These are phyloP conservation scores for Zoanthus sansibaricus DNA, from an alignment of 92 coral and sea anemone genomes.

Conservation along the genomic window DNA sequence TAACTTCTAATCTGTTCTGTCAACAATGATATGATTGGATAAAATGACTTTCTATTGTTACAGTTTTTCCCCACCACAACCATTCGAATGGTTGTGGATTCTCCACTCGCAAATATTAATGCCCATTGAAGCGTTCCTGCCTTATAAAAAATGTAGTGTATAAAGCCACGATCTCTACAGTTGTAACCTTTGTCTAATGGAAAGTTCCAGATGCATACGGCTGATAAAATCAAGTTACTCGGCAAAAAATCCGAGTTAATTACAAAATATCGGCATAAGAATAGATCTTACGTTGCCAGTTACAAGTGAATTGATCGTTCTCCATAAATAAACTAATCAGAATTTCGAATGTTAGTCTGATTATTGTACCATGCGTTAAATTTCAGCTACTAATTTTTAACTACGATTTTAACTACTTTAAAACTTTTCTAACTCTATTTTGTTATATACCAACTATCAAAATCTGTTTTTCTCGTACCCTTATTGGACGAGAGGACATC, in stretches of 20 bases:
- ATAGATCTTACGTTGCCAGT: background rate
- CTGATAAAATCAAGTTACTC: background rate
- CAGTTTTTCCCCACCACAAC: too few relatives aligned
- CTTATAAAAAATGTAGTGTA: background rate
- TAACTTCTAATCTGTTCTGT: background rate
- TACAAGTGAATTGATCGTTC: background rate
- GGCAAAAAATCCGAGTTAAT: background rate
- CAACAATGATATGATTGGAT: background rate
- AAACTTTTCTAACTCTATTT: background rate
- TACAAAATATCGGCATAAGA: background rate
- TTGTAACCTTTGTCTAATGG: too few relatives aligned
- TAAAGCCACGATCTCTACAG: background rate
- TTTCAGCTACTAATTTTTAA: slow-evolving; percentile 7
- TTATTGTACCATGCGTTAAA: background rate
- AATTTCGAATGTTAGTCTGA: slow-evolving; percentile 7
- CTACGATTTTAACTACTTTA: background rate
- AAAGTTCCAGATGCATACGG: background rate
- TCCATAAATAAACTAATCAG: slow-evolving; percentile 3
- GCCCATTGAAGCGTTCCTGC: background rate
- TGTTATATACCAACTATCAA: too few relatives aligned
- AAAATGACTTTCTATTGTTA: too few relatives aligned
- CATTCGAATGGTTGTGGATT: too few relatives aligned
- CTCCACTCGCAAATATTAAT: background rate
- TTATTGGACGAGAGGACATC: too few relatives aligned
- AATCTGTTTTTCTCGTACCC: too few relatives aligned